Conservation (phyloP, 2,113 vertebrate species). For the Martes martes region DNA sequence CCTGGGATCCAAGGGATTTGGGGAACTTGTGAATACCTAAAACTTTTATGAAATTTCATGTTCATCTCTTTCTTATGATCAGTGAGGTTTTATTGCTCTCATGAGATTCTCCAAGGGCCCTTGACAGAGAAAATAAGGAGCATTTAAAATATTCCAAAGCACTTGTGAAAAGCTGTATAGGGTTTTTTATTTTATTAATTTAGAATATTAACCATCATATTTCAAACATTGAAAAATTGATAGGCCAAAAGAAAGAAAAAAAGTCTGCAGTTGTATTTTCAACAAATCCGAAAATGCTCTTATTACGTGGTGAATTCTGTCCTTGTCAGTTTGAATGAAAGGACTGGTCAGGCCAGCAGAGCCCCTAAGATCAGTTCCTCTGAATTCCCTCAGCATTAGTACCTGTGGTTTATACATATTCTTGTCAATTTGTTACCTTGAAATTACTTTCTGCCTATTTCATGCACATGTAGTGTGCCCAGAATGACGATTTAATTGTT, state of each 20-base stretch:
- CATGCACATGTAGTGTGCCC: neutral
- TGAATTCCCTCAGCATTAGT: neutral
- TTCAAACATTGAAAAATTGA: slow-evolving; percentile 8
- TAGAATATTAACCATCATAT: neutral
- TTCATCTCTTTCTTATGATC: slow-evolving; percentile 13
- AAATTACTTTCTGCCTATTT: slow-evolving; percentile 27
- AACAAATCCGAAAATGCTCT: neutral
- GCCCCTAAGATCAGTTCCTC: neutral
- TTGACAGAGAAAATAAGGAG: neutral
- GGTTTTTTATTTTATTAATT: neutral
- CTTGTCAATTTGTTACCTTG: neutral
- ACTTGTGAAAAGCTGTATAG: neutral
- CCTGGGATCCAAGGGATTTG: neutral
- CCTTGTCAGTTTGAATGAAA: slow-evolving; percentile 11
- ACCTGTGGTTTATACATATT: neutral
- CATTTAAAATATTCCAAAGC: neutral
- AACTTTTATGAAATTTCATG: neutral
- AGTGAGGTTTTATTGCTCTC: neutral
- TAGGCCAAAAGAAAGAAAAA: neutral
- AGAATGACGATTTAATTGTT: slow-evolving; percentile 14
- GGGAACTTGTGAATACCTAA: neutral
- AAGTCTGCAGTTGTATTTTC: neutral
- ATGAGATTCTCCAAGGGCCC: neutral
- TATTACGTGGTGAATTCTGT: slow-evolving; percentile 16
- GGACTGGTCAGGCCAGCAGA: neutral